Evolutionary conservation across 2,888 invertebrate genomes (phyloP).

Genomic region (Xylota sylvarum): DNA sequence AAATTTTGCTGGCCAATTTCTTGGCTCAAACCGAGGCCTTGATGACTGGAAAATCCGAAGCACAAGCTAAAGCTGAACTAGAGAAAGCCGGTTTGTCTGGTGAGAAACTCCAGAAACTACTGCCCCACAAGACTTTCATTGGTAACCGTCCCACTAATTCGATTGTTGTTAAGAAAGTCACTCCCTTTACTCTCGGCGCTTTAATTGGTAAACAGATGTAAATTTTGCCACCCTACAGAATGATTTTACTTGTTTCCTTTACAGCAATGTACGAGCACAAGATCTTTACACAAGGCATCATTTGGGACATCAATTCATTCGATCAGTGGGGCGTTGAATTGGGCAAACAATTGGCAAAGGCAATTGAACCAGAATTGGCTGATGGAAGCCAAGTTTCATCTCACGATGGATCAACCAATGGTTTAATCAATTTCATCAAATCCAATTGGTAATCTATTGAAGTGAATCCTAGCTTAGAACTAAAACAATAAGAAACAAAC

Average conservation of each 20-base stretch:
- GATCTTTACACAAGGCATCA: conserved; percentile 98
- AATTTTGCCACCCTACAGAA: background rate
- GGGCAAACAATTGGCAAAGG: conserved; percentile 99
- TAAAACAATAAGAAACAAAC: conserved; percentile 23
- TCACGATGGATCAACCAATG: conserved; percentile 98
- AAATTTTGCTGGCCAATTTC: conserved; percentile 98
- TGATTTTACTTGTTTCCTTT: conserved; percentile 20
- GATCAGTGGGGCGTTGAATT: conserved; percentile 99
- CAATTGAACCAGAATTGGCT: conserved; percentile 97
- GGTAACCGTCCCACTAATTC: conserved; percentile 99
- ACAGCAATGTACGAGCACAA: conserved; percentile 99
- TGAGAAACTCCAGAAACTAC: conserved; percentile 90
- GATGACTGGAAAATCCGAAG: conserved; percentile 90
- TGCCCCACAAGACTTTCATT: conserved; percentile 98
- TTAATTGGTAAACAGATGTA: conserved; percentile 90
- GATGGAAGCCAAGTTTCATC: conserved; percentile 87
- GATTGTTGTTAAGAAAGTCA: conserved; percentile 95
- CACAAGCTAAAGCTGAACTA: conserved; percentile 91
- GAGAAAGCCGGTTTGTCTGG: conserved; percentile 91
- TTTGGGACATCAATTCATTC: conserved; percentile 99
- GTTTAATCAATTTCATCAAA: conserved; percentile 97
- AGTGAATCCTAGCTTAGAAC: conserved; percentile 19
- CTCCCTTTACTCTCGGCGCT: conserved; percentile 96
- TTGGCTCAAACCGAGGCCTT: conserved; percentile 99
- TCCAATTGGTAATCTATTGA: conserved; percentile 85